Conservation (phyloP, 1,140 invertebrate genomes). For the Trachelipus rathkii region DNA sequence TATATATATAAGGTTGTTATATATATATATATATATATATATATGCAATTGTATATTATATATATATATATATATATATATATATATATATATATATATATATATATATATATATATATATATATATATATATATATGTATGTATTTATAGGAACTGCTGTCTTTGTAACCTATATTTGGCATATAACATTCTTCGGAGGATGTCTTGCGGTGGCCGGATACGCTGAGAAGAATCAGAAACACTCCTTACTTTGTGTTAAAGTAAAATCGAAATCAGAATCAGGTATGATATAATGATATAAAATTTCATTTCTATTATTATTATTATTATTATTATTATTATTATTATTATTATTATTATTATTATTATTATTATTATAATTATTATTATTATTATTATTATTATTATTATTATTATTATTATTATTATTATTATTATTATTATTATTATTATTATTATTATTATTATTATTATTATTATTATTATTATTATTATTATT, state of each 20-base stretch:
- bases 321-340: too few relatives aligned
- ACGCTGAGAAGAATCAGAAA: slow-evolving; percentile 74
- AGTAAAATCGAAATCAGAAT: slow-evolving; percentile 52
- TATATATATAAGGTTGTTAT: too few relatives aligned
- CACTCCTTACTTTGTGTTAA: slow-evolving; percentile 61
- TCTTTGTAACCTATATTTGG: slow-evolving; percentile 25
- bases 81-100: slow-evolving; percentile 10
- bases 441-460: too few relatives aligned
- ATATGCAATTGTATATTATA: neutral
- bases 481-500: too few relatives aligned
- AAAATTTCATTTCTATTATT: too few relatives aligned
- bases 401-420: too few relatives aligned
- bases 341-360: too few relatives aligned
- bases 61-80: slow-evolving; percentile 8
- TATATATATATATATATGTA: neutral
- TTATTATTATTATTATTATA: too few relatives aligned
- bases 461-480: too few relatives aligned
- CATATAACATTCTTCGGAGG: slow-evolving; percentile 60
- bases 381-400: too few relatives aligned
- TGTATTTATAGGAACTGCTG: slow-evolving; percentile 66
- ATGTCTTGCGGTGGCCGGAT: slow-evolving; percentile 83
- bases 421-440: too few relatives aligned
- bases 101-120: slow-evolving; percentile 10
- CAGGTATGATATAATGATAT: slow-evolving; percentile 53
- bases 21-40: too few relatives aligned